Conservation (phyloP, 2,797 vertebrate genomes). For the Cossypha niveicapilla region DNA sequence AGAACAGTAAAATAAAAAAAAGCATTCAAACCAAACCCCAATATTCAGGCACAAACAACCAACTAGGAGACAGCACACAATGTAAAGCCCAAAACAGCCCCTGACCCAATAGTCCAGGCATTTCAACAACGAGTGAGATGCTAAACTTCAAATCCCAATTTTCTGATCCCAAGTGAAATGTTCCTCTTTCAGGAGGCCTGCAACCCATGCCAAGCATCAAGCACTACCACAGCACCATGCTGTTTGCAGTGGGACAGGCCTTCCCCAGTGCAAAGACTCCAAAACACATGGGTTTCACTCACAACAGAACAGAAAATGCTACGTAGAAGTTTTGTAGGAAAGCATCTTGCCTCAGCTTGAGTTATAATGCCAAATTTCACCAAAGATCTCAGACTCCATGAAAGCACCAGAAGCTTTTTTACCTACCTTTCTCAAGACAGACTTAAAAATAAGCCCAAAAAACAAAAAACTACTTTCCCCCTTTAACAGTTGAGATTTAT, state of each 20-base stretch:
- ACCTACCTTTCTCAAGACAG: background rate
- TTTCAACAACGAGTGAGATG: accelerated
- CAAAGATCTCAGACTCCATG: accelerated
- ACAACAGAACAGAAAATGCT: background rate
- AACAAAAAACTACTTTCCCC: background rate
- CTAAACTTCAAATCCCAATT: background rate
- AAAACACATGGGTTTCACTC: background rate
- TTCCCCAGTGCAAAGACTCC: background rate
- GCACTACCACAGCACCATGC: background rate
- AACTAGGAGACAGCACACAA: background rate
- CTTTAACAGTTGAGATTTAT: background rate
- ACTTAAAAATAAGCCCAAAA: background rate
- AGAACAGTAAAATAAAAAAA: background rate
- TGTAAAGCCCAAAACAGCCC: background rate
- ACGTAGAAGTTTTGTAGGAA: accelerated
- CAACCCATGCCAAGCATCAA: background rate
- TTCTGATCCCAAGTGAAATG: background rate
- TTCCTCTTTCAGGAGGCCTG: background rate
- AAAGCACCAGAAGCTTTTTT: background rate
- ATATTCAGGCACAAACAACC: background rate
- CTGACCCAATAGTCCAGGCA: background rate
- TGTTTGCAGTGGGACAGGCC: background rate
- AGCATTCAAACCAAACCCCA: background rate
- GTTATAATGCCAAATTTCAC: background rate
- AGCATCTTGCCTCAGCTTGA: background rate